Conservation (phyloP, 2,888 invertebrate species). For the Microdon myrmicae region DNA sequence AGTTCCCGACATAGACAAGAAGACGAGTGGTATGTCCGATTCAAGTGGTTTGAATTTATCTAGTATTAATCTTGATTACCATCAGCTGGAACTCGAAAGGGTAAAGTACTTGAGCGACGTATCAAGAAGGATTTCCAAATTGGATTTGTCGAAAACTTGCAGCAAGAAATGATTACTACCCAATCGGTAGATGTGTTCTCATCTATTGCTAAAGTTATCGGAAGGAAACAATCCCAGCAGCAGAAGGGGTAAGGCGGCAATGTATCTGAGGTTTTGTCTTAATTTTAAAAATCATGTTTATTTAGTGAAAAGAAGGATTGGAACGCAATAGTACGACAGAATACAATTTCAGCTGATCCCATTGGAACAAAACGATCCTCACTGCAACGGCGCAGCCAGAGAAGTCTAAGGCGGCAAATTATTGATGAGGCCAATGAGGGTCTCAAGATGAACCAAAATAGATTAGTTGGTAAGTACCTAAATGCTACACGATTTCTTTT, state of each 20-base stretch:
- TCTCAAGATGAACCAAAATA: constrained; percentile 77
- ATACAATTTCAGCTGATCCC: constrained; percentile 76
- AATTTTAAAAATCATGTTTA: background rate
- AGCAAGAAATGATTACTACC: constrained; percentile 76
- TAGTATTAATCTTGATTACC: constrained; percentile 57
- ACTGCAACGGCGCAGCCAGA: constrained; percentile 72
- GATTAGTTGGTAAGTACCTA: constrained; percentile 72
- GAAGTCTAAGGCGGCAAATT: constrained; percentile 78
- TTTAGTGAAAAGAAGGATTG: constrained; percentile 74
- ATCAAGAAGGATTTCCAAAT: constrained; percentile 91
- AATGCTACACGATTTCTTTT: background rate
- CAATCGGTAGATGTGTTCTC: constrained; percentile 83
- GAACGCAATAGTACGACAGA: constrained; percentile 83
- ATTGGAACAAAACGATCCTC: constrained; percentile 82
- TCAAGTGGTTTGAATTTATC: background rate
- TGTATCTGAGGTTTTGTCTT: background rate
- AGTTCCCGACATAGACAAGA: constrained; percentile 80
- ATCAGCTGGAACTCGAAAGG: constrained; percentile 77
- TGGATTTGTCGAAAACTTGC: constrained; percentile 85
- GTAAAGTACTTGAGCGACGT: constrained; percentile 86
- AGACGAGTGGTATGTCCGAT: constrained; percentile 60
- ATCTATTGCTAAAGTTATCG: constrained; percentile 84
- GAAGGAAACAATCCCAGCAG: constrained; percentile 68
- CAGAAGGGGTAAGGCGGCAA: constrained; percentile 57
- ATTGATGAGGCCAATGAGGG: constrained; percentile 74